Conservation (phyloP, 2,113 vertebrate genomes). For the Ailurus styani region DNA sequence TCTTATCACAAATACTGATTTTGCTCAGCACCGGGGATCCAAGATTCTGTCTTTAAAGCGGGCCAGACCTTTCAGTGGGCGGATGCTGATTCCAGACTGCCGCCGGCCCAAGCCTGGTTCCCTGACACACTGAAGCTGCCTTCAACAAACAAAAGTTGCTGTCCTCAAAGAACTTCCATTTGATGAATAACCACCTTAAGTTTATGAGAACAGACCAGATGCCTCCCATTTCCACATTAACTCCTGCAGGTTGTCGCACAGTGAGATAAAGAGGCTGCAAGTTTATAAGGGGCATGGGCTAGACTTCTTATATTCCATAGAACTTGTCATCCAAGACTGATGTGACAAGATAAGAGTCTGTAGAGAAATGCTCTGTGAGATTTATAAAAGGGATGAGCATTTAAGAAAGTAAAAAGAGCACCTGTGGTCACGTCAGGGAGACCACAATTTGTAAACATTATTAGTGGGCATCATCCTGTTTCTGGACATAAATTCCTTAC, state of each 20-base stretch:
- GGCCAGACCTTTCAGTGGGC: not conserved
- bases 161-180: not conserved
- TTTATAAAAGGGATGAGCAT: not conserved
- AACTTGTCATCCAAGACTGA: not conserved
- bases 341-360: not conserved
- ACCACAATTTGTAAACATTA: not conserved
- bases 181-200: not conserved
- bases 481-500: not conserved
- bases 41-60: not conserved
- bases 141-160: not conserved
- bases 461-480: not conserved
- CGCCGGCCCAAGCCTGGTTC: not conserved
- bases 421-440: not conserved
- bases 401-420: not conserved
- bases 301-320: not conserved
- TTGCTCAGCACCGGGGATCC: not conserved
- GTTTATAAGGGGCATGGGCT: not conserved
- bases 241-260: not conserved
- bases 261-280: not conserved
- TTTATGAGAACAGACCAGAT: not conserved
- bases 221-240: not conserved
- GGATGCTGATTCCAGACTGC: fast-evolving
- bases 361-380: not conserved
- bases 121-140: not conserved
- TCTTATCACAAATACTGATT: not conserved